phyloP scores from a whole-genome alignment of 2,797 vertebrate species.

The Remorina albescens region DNA sequence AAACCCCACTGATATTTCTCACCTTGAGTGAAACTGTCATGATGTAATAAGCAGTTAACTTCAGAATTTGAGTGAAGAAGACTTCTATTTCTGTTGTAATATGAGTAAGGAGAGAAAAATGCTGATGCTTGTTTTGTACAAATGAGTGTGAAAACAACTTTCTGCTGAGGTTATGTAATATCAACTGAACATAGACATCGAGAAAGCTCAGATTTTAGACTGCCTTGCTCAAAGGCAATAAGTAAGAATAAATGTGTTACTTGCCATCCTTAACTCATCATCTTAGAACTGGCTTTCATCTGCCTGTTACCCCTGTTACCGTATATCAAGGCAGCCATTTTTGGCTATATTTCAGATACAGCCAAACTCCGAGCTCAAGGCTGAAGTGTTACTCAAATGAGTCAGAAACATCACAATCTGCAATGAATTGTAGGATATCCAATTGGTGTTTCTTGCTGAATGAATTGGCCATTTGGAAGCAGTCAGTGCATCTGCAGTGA shows the following conservation, averaged over 20 bases:
- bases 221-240: constrained; percentile 73
- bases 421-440: constrained; percentile 55
- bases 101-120: not conserved
- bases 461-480: constrained; percentile 59
- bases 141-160: constrained; percentile 33
- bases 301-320: constrained; percentile 55
- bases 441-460: constrained; percentile 59
- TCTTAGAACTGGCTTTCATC: constrained; percentile 64
- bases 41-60: constrained; percentile 62
- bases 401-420: constrained; percentile 63
- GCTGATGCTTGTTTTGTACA: constrained; percentile 27
- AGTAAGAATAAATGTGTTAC: constrained; percentile 70
- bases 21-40: constrained; percentile 48
- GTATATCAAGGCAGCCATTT: constrained; percentile 61
- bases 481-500: constrained; percentile 57
- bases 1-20: constrained; percentile 44
- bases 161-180: constrained; percentile 39
- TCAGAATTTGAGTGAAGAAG: not conserved
- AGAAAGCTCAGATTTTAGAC: constrained; percentile 49
- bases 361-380: constrained; percentile 58
- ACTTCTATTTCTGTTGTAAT: constrained; percentile 42
- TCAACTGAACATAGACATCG: constrained; percentile 32
- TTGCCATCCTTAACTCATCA: constrained; percentile 72
- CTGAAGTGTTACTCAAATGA: constrained; percentile 54
- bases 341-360: constrained; percentile 63